Evolutionary conservation across 2,113 vertebrate species (phyloP), one percentile per base, ranked within the genome.

Genomic region (Ceyx cyanopectus): DNA sequence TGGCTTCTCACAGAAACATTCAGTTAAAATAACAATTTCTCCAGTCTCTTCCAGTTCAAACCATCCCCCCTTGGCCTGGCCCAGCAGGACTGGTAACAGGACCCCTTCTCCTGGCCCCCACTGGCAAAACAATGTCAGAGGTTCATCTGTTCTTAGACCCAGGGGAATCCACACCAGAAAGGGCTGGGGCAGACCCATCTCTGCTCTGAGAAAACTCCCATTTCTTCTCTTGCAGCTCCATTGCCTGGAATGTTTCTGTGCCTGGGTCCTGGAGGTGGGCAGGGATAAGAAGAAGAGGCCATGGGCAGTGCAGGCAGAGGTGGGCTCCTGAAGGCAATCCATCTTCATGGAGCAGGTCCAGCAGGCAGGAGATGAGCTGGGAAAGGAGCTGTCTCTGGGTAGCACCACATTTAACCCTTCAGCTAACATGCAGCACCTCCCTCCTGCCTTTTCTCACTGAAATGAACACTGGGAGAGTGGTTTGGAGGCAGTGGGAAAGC

Each of bases 291-390:
- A 48, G 70, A 62, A 19, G 17, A 48, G 65, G 48, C 75, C 69
- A 16, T 6, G 41, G 54, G 60, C 18, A 26, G 48, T 72, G 58
- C 58, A 77, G 83, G 23, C 69, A 90, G 74, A 63, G 43, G 41
- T 93, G 79, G 65, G 29, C 74, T 93, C 82, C 82, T 87, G 45
- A 50, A 81, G 78, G 24, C 70, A 78, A 85, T 87, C 75, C 21
- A 61, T 95, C 86, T 77, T 87, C 65, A 30, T 94, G 92, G 84
- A 72, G 48, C 26, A 65, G 30, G 26, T 62, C 22, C 63, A 40
- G 62, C 62, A 66, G 74, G 80, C 62, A 58, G 63, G 60, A 87
- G 90, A 63, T 76, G 90, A 81, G 63, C 43, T 81, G 5, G 75
- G 32, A 41, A 45, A 61, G 69, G 82, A 92, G 89, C 69, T 72